These are phyloP conservation scores for Periophthalmus magnuspinnatus DNA, from an alignment of 2,797 vertebrate species.

Conservation along the genomic window DNA sequence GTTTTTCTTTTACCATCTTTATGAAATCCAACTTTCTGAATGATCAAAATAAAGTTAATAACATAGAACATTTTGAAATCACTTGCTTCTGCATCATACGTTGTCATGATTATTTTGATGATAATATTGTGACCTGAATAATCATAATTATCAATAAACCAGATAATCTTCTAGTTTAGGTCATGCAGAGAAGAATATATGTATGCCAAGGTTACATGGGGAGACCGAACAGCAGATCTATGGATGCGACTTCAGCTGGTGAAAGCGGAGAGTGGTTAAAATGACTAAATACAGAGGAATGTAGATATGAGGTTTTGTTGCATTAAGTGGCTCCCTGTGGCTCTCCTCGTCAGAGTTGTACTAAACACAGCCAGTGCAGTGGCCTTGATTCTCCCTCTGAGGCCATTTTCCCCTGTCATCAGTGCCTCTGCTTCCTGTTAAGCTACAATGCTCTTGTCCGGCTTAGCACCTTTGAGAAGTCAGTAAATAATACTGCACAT, in stretches of 20 bases:
- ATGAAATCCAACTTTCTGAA: too few species aligned
- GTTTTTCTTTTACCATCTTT: too few species aligned
- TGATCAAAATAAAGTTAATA: too few species aligned
- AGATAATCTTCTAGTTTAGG: too few species aligned
- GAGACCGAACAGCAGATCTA: neutral
- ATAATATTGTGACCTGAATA: neutral
- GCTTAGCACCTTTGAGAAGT: neutral
- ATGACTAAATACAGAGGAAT: neutral
- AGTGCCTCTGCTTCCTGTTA: neutral
- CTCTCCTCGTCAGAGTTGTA: neutral
- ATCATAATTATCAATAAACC: neutral
- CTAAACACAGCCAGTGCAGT: neutral
- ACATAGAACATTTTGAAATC: too few species aligned
- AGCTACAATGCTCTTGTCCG: neutral
- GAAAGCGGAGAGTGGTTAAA: neutral
- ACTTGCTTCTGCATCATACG: too few species aligned
- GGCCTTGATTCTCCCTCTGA: conserved; percentile 11
- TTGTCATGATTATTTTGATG: neutral
- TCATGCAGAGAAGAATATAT: too few species aligned
- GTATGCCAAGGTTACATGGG: too few species aligned
- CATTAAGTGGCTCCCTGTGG: conserved; percentile 1
- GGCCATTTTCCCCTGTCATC: conserved; percentile 5
- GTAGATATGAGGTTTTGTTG: neutral
- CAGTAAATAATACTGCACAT: neutral
- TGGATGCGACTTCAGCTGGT: neutral